phyloP scores from a whole-genome alignment of 2,888 invertebrate species.

The Andricus quercusramuli region DNA sequence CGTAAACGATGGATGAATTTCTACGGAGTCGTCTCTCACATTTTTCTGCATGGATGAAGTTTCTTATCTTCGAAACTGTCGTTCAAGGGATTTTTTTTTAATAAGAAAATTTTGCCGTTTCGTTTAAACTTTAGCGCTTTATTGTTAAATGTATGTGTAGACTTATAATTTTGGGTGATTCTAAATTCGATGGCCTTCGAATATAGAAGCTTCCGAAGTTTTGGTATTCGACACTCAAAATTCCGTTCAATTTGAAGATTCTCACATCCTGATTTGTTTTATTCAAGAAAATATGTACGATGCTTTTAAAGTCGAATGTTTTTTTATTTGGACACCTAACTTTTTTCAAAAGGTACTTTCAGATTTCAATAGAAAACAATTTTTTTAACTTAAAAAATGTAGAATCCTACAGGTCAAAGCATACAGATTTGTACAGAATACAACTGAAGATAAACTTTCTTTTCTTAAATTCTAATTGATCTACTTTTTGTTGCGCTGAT shows the following conservation, averaged over 20 bases:
- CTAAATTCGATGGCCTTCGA: neutral
- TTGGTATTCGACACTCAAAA: neutral
- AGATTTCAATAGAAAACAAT: neutral
- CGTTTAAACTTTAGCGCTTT: neutral
- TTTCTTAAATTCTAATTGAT: neutral
- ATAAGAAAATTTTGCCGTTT: neutral
- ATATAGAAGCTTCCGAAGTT: neutral
- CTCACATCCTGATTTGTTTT: neutral
- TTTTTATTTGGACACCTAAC: neutral
- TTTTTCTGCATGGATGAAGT: neutral
- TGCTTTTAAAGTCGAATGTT: neutral
- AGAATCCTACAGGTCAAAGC: slow-evolving; percentile 7
- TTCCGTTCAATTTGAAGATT: neutral
- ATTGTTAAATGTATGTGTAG: neutral
- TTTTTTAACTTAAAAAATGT: neutral
- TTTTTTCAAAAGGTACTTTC: neutral
- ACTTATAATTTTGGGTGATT: neutral
- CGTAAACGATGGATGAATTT: neutral
- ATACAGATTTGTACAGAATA: neutral
- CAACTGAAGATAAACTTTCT: neutral
- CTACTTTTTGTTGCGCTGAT: neutral
- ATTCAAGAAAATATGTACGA: neutral
- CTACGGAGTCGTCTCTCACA: neutral
- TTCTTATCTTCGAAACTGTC: slow-evolving; percentile 4
- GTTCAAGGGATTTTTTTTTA: neutral